Conservation (phyloP, 2,113 vertebrate genomes). For the Columba janthina region DNA sequence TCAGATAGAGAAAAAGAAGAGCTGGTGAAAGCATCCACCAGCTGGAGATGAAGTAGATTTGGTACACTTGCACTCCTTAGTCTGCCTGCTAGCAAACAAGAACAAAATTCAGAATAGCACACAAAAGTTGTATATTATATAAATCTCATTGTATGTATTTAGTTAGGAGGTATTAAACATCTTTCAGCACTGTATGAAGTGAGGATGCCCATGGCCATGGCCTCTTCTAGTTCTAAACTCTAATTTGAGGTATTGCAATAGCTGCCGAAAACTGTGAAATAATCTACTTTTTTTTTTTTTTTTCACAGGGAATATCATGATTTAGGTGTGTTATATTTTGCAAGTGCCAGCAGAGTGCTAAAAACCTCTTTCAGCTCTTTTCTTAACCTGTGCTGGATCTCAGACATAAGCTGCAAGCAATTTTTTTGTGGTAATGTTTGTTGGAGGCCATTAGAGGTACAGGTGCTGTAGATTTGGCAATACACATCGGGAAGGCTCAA, state of each 20-base stretch:
- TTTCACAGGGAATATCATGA: slow-evolving; percentile 22
- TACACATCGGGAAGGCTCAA: slow-evolving; percentile 17
- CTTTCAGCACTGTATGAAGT: slow-evolving; percentile 21
- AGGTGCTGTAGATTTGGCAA: slow-evolving; percentile 30
- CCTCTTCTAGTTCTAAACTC: background rate
- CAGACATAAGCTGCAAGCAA: slow-evolving; percentile 23
- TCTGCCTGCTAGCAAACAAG: slow-evolving; percentile 23
- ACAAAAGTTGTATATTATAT: background rate
- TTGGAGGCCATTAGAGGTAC: slow-evolving; percentile 17
- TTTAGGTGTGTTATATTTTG: slow-evolving; percentile 10
- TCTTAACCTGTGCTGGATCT: slow-evolving; percentile 18
- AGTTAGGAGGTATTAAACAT: slow-evolving; percentile 33
- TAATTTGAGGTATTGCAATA: slow-evolving; percentile 29
- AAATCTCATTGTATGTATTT: slow-evolving; percentile 43
- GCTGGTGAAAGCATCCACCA: background rate
- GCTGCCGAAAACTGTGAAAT: slow-evolving; percentile 2
- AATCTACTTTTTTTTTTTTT: slow-evolving; percentile 30
- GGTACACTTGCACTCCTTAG: background rate
- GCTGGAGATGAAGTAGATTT: background rate
- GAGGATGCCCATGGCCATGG: background rate
- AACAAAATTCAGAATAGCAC: background rate
- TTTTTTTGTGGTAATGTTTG: slow-evolving; percentile 39
- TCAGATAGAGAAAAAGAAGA: background rate
- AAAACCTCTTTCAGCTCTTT: slow-evolving; percentile 10
- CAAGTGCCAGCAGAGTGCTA: background rate